Evolutionary conservation across 1,140 invertebrate genomes (phyloP), one percentile per base, ranked within the genome.

Genomic region (Lordiphosa stackelbergi): DNA sequence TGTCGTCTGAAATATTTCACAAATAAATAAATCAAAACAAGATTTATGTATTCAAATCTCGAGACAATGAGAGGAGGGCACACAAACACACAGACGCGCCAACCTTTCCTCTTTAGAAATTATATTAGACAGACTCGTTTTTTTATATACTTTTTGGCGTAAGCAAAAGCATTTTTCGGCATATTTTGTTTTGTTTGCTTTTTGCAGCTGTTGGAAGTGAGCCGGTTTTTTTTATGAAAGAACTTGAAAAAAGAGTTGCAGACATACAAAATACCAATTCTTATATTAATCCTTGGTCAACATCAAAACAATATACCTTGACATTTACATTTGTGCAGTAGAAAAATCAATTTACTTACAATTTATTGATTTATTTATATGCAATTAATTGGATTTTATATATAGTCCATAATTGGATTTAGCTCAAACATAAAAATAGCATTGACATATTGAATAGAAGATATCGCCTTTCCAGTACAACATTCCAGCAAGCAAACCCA

Each of bases 21-120:
- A 69, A 56, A 53, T 57, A 60, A 56, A 69, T 74, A 74, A 77
- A 69, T 77, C 69, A 77, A 77, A 77, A 64, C 73, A 72, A 72
- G 72, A 66, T 71, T 75, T 70, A 70, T 75, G 61, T 62, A 65
- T 59, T 55, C 48, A 40, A 69, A 63, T 47, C 42, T 37, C 68
- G 36, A 72, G 62, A 72, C 69, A 66, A 72, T 66, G 53, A 11
- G 69, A 53, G 55, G 2, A 37, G 38, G 16, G 24, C 60, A 38
- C 19, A 31, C 24, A 28, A 4, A 6, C 24, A 28, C 28, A 31
- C 40, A 10, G 37, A 43, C 40, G 54, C 36, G 5, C 31, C 51
- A 31, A 22, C 51, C 38, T 51, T 52, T 37, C 22, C 37, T 55
- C 53, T 63, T 73, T 69, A 54, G 51, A 73, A 73, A 73, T 63